Base-by-base conservation (phyloP, 2,888 invertebrate genomes). In the Pterobdella sp. region DNA sequence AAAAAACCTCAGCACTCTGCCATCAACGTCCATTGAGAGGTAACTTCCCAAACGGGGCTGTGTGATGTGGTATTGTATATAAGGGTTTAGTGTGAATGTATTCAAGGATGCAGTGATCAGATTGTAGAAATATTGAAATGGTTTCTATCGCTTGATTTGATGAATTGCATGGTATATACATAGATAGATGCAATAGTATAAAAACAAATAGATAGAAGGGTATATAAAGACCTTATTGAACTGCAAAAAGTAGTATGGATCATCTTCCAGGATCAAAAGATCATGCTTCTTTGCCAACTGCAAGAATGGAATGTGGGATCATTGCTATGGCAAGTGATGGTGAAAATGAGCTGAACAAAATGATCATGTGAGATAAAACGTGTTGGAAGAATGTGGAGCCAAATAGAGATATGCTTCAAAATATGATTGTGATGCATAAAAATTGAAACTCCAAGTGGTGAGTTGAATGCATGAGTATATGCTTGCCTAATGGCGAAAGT, bases 241-340 rank as follows among this genome's bases (percentile, higher is more conserved):
- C 81, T 90, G 89, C 80, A 92, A 84, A 80, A 89, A 91, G 84
- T 88, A 90, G 80, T 91, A 92, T 0, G 92, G 90, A 82, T 91
- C 91, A 79, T 92, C 92, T 81, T 92, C 92, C 7, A 92, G 79
- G 72, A 92, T 90, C 10, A 92, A 79, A 49, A 92, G 87, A 83
- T 91, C 88, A 81, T 89, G 90, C 81, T 88, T 86, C 82, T 90
- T 89, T 66, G 90, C 90, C 76, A 91, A 85, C 76, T 80, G 75
- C 42, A 76, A 76, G 18, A 72, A 26, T 18, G 18, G 18, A 49
- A 18, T 49, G 14, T 49, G 52, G 14, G 14, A 49, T n/a, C n/a
- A 66, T 34, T 34, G 4, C n/a, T n/a, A n/a, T n/a, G n/a, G n/a
- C n/a, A n/a, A n/a, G n/a, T n/a, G n/a, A n/a, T n/a, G n/a, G n/a